Evolutionary conservation across 1,140 invertebrate genomes (phyloP).

Genomic region (Macrocentrus cingulum): DNA sequence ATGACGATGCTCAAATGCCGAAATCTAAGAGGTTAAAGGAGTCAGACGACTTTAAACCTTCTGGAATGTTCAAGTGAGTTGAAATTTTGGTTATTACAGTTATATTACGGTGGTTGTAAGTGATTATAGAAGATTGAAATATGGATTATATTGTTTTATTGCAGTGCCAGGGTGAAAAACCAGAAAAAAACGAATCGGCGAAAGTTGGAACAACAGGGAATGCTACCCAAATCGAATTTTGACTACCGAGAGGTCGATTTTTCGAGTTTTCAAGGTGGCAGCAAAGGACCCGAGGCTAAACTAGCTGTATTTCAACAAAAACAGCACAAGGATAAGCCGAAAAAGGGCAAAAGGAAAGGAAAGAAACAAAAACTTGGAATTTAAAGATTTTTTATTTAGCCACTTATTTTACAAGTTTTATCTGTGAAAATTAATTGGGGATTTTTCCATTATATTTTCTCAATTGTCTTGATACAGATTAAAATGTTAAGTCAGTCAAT

Average conservation of each 20-base stretch:
- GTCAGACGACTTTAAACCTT: too few species aligned
- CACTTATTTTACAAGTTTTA: background rate
- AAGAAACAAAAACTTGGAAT: conserved; percentile 30
- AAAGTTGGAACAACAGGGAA: conserved; percentile 34
- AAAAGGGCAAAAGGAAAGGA: conserved; percentile 26
- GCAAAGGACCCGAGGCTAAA: conserved; percentile 27
- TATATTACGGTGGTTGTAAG: background rate
- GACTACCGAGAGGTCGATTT: conserved; percentile 47
- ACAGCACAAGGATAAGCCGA: conserved; percentile 26
- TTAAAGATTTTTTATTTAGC: conserved; percentile 15
- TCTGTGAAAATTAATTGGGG: background rate
- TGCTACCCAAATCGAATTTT: conserved; percentile 40
- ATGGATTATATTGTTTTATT: conserved; percentile 19
- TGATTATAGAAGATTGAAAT: too few species aligned
- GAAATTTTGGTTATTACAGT: background rate
- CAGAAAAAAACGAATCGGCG: conserved; percentile 33
- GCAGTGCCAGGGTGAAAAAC: conserved; percentile 32
- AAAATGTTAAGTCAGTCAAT: too few species aligned
- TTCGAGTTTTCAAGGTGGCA: conserved; percentile 50
- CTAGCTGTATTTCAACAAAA: conserved; percentile 32
- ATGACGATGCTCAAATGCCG: too few species aligned
- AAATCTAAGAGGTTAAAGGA: too few species aligned
- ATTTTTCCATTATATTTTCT: too few species aligned
- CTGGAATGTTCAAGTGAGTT: too few species aligned
- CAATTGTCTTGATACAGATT: too few species aligned